Percentiles rank a stretch among this genome's conserved stretches.
Evolutionary conservation across 2,797 vertebrate species (phyloP).

Genomic region (Falco cherrug): DNA sequence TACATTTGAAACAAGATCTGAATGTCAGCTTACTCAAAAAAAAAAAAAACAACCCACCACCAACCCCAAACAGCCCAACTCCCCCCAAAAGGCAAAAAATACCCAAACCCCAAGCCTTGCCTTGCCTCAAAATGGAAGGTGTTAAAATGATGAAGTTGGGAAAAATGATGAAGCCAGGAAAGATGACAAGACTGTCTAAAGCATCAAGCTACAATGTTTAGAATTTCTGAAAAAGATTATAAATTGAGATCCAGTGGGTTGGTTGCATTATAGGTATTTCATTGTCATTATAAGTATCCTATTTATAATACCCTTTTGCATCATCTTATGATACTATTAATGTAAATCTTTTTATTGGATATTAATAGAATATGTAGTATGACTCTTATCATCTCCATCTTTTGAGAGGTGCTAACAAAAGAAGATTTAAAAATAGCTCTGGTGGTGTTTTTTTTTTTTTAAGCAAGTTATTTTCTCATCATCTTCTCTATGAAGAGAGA

Average conservation of each 20-base stretch:
- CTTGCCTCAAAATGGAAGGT: background rate
- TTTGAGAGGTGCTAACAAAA: constrained; percentile 19
- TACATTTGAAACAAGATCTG: background rate
- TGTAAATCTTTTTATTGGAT: constrained; percentile 3
- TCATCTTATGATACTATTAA: background rate
- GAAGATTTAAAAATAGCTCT: background rate
- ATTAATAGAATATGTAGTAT: background rate
- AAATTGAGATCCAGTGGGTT: background rate
- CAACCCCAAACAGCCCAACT: accelerated
- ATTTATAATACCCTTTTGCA: background rate
- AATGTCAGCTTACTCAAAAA: background rate
- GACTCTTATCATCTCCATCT: background rate
- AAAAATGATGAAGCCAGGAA: background rate
- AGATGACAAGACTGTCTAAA: background rate
- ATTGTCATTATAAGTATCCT: background rate
- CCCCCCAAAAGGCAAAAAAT: background rate
- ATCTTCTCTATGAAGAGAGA: background rate
- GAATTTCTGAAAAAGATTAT: background rate
- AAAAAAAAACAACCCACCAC: no score
- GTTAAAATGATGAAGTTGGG: background rate
- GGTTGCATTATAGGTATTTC: background rate
- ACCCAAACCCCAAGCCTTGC: accelerated
- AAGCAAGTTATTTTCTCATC: background rate
- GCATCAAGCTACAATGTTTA: background rate
- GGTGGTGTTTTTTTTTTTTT: background rate